Base-by-base conservation (phyloP, 1,140 invertebrate genomes). In the Oreohelix idahoensis region DNA sequence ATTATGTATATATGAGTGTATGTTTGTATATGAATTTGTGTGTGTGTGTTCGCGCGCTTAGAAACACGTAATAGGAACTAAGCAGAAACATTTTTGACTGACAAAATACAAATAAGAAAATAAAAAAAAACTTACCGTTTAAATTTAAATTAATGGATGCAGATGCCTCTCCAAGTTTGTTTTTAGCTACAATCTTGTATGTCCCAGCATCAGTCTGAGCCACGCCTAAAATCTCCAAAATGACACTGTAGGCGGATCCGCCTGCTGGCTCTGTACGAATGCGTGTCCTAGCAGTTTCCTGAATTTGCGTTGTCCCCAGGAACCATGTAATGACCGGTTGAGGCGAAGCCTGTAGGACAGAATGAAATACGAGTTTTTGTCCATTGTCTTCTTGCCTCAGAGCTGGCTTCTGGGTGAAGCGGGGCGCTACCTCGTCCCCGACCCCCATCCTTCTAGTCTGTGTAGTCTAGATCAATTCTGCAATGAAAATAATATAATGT, bases 111-210 rank as follows among this genome's bases (percentile, higher is more conserved):
- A 8, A 17, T 11, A 17, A 49, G 10, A 49, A 4, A n/a, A 58
- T 23, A 58, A 58, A 58, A 15, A 13, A 32, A 35, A 4, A 39
- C 91, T 89, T 86, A 92, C 91, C 89, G 85, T 97, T 98, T 93
- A 99, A 99, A 94, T 99, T 99, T 91, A 99, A 95, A 93, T 98
- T 99, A 93, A 99, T 99, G 89, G 97, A 98, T 86, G 98, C 97
- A 83, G 97, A 96, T 90, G 98, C 97, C 94, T 99, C 98, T 91
- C 98, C 98, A 94, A 97, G 96, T 93, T 97, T 97, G 93, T 99
- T 99, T 93, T 97, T 98, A 87, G 98, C 98, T 93, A 97, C 97
- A 90, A 99, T 97, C 94, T 98, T 98, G 94, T 99, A 99, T 79
- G 98, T 95, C 89, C 98, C 98, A 85, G 97, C 97, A 93, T 99